phyloP scores from a whole-genome alignment of 2,797 vertebrate species.

The Poecilia gillii region DNA sequence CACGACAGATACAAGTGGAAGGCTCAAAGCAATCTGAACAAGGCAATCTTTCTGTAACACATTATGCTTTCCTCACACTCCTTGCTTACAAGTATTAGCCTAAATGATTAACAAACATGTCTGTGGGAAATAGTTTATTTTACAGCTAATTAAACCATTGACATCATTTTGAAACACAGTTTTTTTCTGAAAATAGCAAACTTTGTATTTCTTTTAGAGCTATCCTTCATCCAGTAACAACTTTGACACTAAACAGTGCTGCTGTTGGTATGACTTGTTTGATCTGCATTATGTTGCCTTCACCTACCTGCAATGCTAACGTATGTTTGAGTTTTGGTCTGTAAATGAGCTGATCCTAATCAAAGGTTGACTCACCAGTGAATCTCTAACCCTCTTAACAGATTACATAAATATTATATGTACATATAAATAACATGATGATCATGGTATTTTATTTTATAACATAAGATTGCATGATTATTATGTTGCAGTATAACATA shows the following conservation, averaged over 20 bases:
- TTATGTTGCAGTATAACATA: too few species aligned
- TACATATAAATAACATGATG: too few species aligned
- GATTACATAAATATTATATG: neutral
- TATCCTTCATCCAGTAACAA: neutral
- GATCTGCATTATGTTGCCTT: neutral
- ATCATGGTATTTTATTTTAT: too few species aligned
- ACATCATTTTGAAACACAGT: neutral
- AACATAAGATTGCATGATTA: too few species aligned
- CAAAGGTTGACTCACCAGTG: neutral
- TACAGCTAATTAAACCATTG: neutral
- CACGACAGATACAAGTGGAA: neutral
- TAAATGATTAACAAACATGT: neutral
- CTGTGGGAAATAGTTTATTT: neutral
- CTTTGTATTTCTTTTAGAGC: neutral
- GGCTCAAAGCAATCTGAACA: neutral
- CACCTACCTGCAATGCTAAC: neutral
- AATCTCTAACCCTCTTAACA: neutral
- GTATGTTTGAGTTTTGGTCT: neutral
- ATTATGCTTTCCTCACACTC: neutral
- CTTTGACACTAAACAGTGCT: neutral
- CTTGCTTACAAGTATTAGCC: neutral
- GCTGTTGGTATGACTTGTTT: neutral
- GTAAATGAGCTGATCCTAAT: neutral
- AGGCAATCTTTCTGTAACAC: neutral
- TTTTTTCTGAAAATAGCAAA: neutral